Evolutionary conservation across 2,888 invertebrate genomes (phyloP), one percentile per base, ranked within the genome.

Genomic region (Melangyna quadrimaculata): DNA sequence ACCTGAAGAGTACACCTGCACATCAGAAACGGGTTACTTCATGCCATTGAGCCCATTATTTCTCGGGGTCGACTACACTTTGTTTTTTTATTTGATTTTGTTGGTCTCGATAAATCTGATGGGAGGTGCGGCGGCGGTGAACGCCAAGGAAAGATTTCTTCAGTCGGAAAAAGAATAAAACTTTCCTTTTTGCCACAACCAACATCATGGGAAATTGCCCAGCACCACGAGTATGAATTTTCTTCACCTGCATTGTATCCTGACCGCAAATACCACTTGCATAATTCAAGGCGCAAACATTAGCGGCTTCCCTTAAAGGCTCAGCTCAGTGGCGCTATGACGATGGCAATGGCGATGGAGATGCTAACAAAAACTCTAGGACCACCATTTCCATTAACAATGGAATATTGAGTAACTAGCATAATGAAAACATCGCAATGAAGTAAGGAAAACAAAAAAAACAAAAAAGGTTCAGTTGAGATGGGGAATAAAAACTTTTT

Each of bases 11-110:
- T 72, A 70, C 72, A 72, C 72, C 72, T 75, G 77, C 45, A 74
- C 57, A 80, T 70, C 51, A 67, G 48, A 74, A 81, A 77, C 57
- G 63, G 73, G 81, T 86, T 86, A 86, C 73, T 81, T 63, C 70
- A 45, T 86, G 81, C 86, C 81, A 81, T 78, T 86, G 81, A 86
- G 77, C 72, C 77, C 51, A 63, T 73, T 77, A 71, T 71, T 14
- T 32, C 32, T 17, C 43, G 51, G 55, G 74, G 55, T 75, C 51
- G 72, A 61, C 5, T 37, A n/a, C n/a, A n/a, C n/a, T n/a, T n/a
- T n/a, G n/a, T n/a, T n/a, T 19, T 10, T 48, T 32, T 70, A 57
- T 37, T 70, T 29, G n/a, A 24, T 29, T 14, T 43, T 53, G 14
- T 12, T 37, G 40, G 24, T 29, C 63, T 45, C 12, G 53, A 57